Evolutionary conservation across 2,888 invertebrate species (phyloP), one percentile per base, ranked within the genome.

Genomic region (Ferdinandea cuprea): DNA sequence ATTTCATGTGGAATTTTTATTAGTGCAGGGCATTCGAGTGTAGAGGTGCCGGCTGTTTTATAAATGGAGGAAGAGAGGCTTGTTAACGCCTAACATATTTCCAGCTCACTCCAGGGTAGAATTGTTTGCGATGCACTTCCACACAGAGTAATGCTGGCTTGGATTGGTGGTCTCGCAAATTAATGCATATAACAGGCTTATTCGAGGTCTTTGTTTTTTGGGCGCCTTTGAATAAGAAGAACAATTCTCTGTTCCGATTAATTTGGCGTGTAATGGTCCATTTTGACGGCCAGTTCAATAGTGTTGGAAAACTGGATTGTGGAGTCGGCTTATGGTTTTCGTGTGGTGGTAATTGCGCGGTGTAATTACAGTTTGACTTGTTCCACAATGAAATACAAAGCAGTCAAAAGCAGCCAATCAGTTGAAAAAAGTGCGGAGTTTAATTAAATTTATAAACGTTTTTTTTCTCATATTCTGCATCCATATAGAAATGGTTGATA

Each of bases 51-150:
- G 17, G n/a, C 6, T 32, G 5, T 25, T 25, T 25, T 25, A 7
- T 30, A 46, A 46, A 46, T 46, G 19, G 44, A 30, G 7, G 44
- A 44, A n/a, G 32, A 19, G n/a, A 28, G 11, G 44, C 68, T 68
- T 35, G 54, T 68, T 68, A 68, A 46, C 68, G 56, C 25, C 56
- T 68, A 52, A 42, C 66, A 66, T 35, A 66, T 44, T 66, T 44
- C 6, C 61, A 19, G 35, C 58, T 25, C 25, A 9, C 40, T 32
- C 30, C 42, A 21, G 66, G 30, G 13, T 32, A 54, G 17, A 13
- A 15, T 56, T 68, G 46, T 48, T 69, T 32, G 11, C 6, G 44
- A 44, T n/a, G 35, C 48, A 63, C 25, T 25, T 28, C 15, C 48
- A 48, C 1, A 13, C 37, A n/a, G 11, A 19, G n/a, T 44, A 4